These are phyloP conservation scores for Gandaritis pyraliata DNA, from an alignment of 2,888 invertebrate species.

Conservation along the genomic window DNA sequence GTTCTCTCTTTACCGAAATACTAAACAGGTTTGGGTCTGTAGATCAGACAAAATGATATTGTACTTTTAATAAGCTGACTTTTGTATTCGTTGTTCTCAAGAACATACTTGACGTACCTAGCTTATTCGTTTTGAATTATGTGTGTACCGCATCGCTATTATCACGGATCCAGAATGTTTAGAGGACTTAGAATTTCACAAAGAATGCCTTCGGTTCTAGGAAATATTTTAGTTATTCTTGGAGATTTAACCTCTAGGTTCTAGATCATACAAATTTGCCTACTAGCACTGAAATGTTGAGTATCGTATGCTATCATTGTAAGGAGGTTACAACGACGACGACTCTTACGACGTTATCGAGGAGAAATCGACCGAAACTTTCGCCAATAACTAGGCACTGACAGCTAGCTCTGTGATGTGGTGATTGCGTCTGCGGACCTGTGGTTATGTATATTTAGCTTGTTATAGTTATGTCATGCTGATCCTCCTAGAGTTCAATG, in stretches of 20 bases:
- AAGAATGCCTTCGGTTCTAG: too few species aligned
- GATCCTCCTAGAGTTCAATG: slow-evolving; percentile 22
- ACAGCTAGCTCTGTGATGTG: slow-evolving; percentile 51
- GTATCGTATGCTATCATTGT: slow-evolving; percentile 1
- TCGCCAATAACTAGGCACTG: slow-evolving; percentile 46
- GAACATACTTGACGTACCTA: too few species aligned
- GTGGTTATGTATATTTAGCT: slow-evolving; percentile 39
- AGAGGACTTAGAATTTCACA: too few species aligned
- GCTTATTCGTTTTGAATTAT: too few species aligned
- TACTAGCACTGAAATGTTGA: background rate
- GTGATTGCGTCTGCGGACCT: slow-evolving; percentile 43
- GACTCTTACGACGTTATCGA: slow-evolving; percentile 31
- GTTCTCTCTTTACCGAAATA: slow-evolving; percentile 9
- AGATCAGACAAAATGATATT: background rate
- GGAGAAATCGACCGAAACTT: slow-evolving; percentile 56
- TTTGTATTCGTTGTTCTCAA: too few species aligned
- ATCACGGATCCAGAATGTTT: too few species aligned
- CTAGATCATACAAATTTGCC: too few species aligned
- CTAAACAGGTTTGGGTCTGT: slow-evolving; percentile 5
- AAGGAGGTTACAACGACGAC: slow-evolving; percentile 43
- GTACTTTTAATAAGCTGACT: too few species aligned
- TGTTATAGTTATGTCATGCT: slow-evolving; percentile 54
- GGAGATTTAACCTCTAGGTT: too few species aligned
- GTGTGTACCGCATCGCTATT: too few species aligned
- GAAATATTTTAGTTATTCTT: too few species aligned